Evolutionary conservation across 2,888 invertebrate genomes (phyloP), one percentile per base, ranked within the genome.

Genomic region (Leptarthrus brevirostris): DNA sequence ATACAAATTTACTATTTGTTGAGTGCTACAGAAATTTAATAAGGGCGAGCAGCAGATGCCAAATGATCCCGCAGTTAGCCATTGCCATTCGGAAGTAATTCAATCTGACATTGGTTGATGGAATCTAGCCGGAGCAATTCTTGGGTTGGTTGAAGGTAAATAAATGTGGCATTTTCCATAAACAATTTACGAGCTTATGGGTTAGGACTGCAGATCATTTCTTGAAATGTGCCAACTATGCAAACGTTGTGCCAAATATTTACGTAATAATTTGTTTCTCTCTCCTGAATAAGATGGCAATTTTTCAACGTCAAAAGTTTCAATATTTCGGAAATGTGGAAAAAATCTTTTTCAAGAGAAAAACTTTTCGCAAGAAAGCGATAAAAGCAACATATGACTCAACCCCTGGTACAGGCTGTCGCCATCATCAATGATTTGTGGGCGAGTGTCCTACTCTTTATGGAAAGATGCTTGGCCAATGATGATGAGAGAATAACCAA

Each of bases 401-500:
- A 58, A 18, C 58, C 4, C n/a, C 18, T 58, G 10, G 36, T 36
- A 36, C 47, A 47, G 24, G 20, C 16, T 64, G 64, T 44, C 64
- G 64, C 44, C 64, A 64, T 64, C 14, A 20, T 12, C 18, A 36
- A 61, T 40, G 61, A 61, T 24, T 64, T 64, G 44, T 64, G 44
- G 24, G 36, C 20, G 14, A 16, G 12, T 64, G 24, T 14, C 47
- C 18, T 3, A 20, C 6, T 20, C 58, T 34, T 47, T 53, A 5
- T 53, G 2, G 24, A 61, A 22, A 61, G 40, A 40, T 66, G 64
- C 10, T 26, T 14, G 64, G 20, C 64, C 64, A 47, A 44, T 24
- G 64, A 66, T 66, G 64, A 22, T 66, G 47, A 66, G 20, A 66
- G 47, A 66, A 47, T 20, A 47, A 66, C n/a, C 47, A 10, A 44